Evolutionary conservation across 2,113 vertebrate species (phyloP).

Genomic region (Ptyas mucosa): DNA sequence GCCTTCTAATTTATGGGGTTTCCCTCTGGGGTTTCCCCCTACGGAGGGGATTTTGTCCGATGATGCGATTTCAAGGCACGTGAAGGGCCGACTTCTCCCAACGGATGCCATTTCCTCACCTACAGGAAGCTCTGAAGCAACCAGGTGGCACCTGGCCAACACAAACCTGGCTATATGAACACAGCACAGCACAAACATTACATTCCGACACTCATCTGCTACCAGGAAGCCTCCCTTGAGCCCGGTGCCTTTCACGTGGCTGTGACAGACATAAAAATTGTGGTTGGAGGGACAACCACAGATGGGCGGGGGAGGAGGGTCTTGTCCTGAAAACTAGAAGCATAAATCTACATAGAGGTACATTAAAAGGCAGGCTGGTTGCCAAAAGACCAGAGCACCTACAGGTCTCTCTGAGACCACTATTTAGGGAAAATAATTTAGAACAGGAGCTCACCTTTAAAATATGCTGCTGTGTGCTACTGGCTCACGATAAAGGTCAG

Average conservation of each 20-base stretch:
- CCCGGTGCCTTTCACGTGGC: slow-evolving; percentile 22
- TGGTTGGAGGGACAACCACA: neutral
- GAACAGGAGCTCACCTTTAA: neutral
- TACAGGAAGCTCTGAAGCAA: slow-evolving; percentile 46
- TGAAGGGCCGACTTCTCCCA: slow-evolving; percentile 63
- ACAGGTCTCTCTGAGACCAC: neutral
- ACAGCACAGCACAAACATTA: slow-evolving; percentile 36
- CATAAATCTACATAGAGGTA: neutral
- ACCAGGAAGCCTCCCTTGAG: slow-evolving; percentile 54
- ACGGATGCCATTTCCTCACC: slow-evolving; percentile 61
- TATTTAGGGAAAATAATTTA: neutral
- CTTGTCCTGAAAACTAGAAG: neutral
- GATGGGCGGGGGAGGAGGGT: too few relatives aligned
- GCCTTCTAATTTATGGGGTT: slow-evolving; percentile 19
- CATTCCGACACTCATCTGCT: slow-evolving; percentile 62
- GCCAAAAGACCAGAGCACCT: neutral
- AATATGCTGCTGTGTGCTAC: neutral
- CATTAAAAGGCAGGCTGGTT: accelerated
- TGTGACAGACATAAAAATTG: slow-evolving; percentile 26
- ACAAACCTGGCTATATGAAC: slow-evolving; percentile 68
- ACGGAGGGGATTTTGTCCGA: slow-evolving; percentile 1
- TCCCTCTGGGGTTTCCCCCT: neutral
- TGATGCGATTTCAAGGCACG: slow-evolving; percentile 36
- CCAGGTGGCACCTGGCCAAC: slow-evolving; percentile 57
- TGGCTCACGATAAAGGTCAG: neutral